Percentiles rank a stretch among this genome's conserved stretches.
Evolutionary conservation across 92 coral and sea anemone genomes (phyloP).

Genomic region (Epizoanthus illoricatus): DNA sequence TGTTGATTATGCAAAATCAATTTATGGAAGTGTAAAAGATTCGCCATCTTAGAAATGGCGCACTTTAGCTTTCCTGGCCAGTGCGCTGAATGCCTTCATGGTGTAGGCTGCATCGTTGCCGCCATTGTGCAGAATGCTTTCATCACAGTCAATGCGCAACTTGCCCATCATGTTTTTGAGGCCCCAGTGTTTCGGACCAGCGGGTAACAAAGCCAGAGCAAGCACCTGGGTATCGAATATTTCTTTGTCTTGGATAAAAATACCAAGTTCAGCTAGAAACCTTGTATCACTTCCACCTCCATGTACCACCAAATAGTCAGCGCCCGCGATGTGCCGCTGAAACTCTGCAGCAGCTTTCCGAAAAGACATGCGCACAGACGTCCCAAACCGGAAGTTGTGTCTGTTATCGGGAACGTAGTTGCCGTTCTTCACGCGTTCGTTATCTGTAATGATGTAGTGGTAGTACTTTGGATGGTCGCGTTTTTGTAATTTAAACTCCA

Average conservation of each 20-base stretch:
- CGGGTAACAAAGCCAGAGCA: constrained; percentile 44
- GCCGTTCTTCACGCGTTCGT: constrained; percentile 28
- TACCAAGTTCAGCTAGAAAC: constrained; percentile 43
- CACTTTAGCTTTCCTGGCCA: neutral
- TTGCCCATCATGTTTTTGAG: constrained; percentile 45
- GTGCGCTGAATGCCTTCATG: constrained; percentile 54
- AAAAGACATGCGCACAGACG: constrained; percentile 54
- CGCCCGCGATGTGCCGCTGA: constrained; percentile 44
- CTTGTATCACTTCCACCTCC: constrained; percentile 47
- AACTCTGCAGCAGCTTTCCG: constrained; percentile 56
- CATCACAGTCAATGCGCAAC: constrained; percentile 36
- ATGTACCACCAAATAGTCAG: constrained; percentile 60
- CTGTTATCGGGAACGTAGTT: constrained; percentile 63
- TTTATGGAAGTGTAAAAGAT: no score
- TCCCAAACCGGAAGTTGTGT: constrained; percentile 53
- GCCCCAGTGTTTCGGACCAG: constrained; percentile 27
- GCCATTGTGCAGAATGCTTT: constrained; percentile 59
- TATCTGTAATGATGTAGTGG: constrained; percentile 60
- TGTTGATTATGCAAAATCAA: no score
- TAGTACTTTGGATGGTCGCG: constrained; percentile 32
- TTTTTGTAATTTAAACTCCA: constrained; percentile 36
- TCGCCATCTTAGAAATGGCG: neutral
- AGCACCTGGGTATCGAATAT: constrained; percentile 69
- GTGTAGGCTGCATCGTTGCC: constrained; percentile 69
- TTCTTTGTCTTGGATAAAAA: constrained; percentile 42